Percentiles rank a stretch among this genome's conserved stretches.
These are phyloP conservation scores for Polypedilum pembai DNA, from an alignment of 1,140 invertebrate genomes.

Conservation along the genomic window DNA sequence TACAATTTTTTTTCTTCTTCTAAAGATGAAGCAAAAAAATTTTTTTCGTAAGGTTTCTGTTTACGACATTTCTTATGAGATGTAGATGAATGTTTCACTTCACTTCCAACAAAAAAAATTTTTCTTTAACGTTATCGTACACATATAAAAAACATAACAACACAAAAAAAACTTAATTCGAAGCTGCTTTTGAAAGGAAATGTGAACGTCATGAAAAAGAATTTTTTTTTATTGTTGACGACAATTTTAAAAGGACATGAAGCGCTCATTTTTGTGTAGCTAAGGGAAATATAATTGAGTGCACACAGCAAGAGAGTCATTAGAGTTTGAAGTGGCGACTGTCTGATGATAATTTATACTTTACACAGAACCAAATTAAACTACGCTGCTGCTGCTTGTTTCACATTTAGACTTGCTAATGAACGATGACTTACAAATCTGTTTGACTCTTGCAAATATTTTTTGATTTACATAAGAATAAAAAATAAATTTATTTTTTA, in stretches of 20 bases:
- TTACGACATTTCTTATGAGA: neutral
- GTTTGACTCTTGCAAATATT: no score
- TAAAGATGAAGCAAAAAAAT: neutral
- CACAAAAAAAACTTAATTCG: neutral
- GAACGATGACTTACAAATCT: no score
- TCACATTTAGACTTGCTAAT: no score
- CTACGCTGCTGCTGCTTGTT: no score
- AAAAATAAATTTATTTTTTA: neutral
- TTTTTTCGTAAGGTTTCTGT: constrained; percentile 5
- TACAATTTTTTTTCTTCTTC: neutral
- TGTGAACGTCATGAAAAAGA: neutral
- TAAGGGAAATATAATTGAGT: neutral
- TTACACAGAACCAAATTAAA: neutral
- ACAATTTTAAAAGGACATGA: constrained; percentile 3
- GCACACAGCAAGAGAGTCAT: neutral
- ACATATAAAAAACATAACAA: no score
- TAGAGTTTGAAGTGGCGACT: neutral
- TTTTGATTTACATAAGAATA: neutral
- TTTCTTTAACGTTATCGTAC: neutral
- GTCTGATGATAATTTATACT: constrained; percentile 12
- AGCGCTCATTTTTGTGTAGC: neutral
- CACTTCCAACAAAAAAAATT: constrained; percentile 2
- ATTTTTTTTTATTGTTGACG: neutral
- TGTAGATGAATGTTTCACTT: neutral
- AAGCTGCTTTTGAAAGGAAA: neutral